These are phyloP conservation scores for Orestias chungarensis DNA, from an alignment of 2,797 vertebrate species.

Conservation along the genomic window DNA sequence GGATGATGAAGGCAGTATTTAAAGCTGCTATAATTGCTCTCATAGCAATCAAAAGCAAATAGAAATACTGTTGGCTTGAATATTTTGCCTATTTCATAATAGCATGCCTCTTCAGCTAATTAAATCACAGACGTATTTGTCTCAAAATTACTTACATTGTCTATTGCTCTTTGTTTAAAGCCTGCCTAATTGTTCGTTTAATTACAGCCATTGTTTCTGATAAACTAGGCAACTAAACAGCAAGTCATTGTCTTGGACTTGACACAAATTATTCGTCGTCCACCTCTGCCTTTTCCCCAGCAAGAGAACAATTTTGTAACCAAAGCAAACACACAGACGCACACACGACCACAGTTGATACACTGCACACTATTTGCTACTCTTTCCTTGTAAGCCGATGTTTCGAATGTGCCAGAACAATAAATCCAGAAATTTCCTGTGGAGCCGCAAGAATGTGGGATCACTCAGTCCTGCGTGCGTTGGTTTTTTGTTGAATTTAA, in stretches of 20 bases:
- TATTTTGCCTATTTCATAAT: conserved; percentile 3
- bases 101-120: neutral
- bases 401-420: conserved; percentile 54
- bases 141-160: neutral
- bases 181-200: conserved; percentile 1
- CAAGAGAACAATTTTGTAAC: conserved; percentile 11
- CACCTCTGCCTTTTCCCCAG: conserved; percentile 23
- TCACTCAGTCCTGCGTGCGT: conserved; percentile 22
- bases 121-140: conserved; percentile 9
- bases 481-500: conserved; percentile 19
- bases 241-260: conserved; percentile 4
- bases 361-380: conserved; percentile 49
- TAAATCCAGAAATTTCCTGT: conserved; percentile 57
- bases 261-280: conserved; percentile 21
- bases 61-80: neutral
- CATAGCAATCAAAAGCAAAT: neutral
- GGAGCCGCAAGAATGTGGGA: conserved; percentile 39
- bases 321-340: conserved; percentile 1
- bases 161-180: conserved; percentile 7
- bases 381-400: conserved; percentile 26
- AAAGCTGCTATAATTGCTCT: neutral
- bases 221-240: conserved; percentile 13
- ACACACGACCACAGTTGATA: conserved; percentile 6
- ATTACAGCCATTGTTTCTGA: conserved; percentile 3
- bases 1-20: neutral